These are phyloP conservation scores for Zaprionus ghesquierei DNA, from an alignment of 1,140 invertebrate species.

Conservation along the genomic window DNA sequence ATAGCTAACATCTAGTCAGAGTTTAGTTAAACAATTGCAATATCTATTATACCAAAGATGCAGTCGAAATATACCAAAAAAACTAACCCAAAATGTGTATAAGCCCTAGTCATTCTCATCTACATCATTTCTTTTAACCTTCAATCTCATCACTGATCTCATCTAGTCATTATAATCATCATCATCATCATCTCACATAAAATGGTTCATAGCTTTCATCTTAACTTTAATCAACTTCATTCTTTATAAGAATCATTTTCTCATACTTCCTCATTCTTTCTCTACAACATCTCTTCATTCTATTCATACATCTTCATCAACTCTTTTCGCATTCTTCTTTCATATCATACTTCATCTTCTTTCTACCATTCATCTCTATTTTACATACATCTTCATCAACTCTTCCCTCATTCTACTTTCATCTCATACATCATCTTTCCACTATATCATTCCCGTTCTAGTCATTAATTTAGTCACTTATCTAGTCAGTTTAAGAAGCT, in stretches of 20 bases:
- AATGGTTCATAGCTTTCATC: not conserved
- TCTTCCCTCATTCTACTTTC: not conserved
- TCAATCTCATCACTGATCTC: not conserved
- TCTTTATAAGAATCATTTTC: not conserved
- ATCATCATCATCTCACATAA: not conserved
- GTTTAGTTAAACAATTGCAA: conserved; percentile 17
- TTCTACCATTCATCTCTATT: no score
- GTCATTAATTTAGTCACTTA: conserved; percentile 36
- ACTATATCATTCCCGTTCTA: conserved; percentile 11
- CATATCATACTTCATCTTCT: not conserved
- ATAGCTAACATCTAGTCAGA: conserved; percentile 15
- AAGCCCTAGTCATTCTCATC: not conserved
- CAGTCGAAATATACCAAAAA: not conserved
- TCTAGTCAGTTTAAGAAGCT: conserved; percentile 3
- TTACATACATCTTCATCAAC: not conserved
- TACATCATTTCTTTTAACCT: not conserved
- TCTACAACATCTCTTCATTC: not conserved
- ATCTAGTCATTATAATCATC: not conserved
- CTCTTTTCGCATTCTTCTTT: not conserved
- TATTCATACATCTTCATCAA: not conserved
- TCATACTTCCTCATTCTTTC: not conserved
- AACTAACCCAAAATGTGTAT: not conserved
- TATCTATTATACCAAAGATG: conserved; percentile 17
- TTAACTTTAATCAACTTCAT: not conserved
- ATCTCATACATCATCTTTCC: not conserved